A percentile compares a stretch with the other conserved stretches of the same genome.
Conservation (phyloP, 2,113 vertebrate genomes). For the Corvus moneduloides region DNA sequence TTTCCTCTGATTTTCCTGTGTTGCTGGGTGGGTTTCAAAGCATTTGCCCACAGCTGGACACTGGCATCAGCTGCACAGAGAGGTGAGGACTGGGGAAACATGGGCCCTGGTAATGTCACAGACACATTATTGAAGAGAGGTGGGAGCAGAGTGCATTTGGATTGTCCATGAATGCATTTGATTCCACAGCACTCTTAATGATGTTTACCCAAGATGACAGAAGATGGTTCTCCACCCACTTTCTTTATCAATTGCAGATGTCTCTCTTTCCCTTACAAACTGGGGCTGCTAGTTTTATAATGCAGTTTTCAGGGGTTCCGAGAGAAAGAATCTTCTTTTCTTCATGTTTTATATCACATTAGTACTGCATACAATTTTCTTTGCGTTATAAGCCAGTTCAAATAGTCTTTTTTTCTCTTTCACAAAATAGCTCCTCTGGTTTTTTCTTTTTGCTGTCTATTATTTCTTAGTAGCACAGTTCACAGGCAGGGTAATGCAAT, state of each 20-base stretch:
- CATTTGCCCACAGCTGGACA: background rate
- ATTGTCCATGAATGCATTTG: background rate
- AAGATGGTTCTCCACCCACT: background rate
- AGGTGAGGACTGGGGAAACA: background rate
- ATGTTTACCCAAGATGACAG: background rate
- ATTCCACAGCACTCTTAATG: background rate
- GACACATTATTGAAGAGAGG: background rate
- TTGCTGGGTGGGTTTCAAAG: background rate
- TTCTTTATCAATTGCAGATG: constrained; percentile 18
- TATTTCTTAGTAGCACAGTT: background rate
- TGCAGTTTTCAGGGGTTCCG: background rate
- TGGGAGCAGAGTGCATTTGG: background rate
- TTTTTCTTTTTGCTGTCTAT: background rate
- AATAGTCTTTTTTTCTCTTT: background rate
- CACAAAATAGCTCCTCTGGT: background rate
- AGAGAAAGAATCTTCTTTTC: background rate
- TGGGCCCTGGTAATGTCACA: background rate
- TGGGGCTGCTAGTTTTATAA: background rate
- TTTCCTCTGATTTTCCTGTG: background rate
- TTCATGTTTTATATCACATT: background rate
- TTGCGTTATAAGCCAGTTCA: background rate
- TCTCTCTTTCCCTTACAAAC: background rate
- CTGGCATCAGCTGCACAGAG: background rate
- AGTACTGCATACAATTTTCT: background rate
- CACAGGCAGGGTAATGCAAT: background rate